These are phyloP conservation scores for Pecten maximus DNA, from an alignment of 2,888 invertebrate genomes.

Conservation along the genomic window DNA sequence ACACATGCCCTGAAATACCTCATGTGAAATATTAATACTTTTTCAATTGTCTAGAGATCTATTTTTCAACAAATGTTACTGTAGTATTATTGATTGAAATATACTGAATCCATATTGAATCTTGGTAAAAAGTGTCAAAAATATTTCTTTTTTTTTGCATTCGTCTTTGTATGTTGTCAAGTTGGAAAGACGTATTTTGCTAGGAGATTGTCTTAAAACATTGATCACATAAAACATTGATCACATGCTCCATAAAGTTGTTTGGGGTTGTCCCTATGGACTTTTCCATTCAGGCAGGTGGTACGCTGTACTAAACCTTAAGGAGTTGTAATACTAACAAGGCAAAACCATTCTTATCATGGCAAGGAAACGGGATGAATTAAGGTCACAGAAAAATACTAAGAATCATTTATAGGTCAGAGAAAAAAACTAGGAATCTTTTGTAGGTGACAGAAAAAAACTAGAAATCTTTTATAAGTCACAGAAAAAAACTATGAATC, in stretches of 20 bases:
- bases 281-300: neutral
- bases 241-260: neutral
- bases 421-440: no score
- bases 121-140: neutral
- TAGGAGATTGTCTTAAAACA: neutral
- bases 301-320: neutral
- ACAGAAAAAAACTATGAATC: no score
- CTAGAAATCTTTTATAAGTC: no score
- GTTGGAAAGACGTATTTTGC: neutral
- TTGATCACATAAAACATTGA: conserved; percentile 5
- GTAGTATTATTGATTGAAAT: conserved; percentile 7
- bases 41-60: conserved; percentile 23
- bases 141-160: neutral
- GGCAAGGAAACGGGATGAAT: no score
- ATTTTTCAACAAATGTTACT: conserved; percentile 10
- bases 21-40: neutral
- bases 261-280: neutral
- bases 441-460: no score
- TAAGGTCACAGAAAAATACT: no score
- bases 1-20: conserved; percentile 15
- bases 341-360: no score
- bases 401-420: no score
- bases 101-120: conserved; percentile 25
- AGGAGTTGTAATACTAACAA: neutral
- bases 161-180: neutral